phyloP scores from a whole-genome alignment of 2,888 invertebrate species.

The Clivina fossor region DNA sequence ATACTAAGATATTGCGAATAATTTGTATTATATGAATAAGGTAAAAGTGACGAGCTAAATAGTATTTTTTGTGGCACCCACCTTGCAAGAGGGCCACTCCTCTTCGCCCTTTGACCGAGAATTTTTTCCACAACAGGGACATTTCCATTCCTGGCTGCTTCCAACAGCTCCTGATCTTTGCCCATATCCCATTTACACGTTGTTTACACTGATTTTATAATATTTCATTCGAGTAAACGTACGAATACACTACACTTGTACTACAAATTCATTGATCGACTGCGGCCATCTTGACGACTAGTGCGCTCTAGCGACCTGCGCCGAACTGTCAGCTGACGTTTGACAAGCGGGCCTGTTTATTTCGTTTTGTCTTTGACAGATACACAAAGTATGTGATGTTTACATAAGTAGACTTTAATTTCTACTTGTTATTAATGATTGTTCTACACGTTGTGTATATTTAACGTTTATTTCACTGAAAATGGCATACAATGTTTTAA shows the following conservation, averaged over 20 bases:
- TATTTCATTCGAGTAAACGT: conserved; percentile 49
- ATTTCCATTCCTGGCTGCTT: conserved; percentile 93
- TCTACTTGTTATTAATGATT: conserved; percentile 8
- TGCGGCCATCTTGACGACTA: conserved; percentile 69
- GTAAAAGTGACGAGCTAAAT: conserved; percentile 2
- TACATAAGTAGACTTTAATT: conserved; percentile 18
- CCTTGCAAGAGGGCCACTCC: conserved; percentile 93
- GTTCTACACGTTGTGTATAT: too few species aligned
- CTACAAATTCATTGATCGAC: conserved; percentile 75
- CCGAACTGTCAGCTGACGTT: conserved; percentile 38
- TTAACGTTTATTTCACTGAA: conserved; percentile 7
- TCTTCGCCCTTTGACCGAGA: conserved; percentile 82
- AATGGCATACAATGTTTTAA: conserved; percentile 9
- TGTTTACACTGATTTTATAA: conserved; percentile 45
- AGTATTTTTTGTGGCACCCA: conserved; percentile 57
- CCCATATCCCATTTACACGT: conserved; percentile 71
- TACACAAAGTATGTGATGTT: conserved; percentile 23
- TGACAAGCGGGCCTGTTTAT: conserved; percentile 15
- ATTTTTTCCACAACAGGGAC: conserved; percentile 87
- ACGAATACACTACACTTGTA: conserved; percentile 59
- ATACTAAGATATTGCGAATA: too few species aligned
- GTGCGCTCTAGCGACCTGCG: conserved; percentile 56
- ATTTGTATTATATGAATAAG: too few species aligned
- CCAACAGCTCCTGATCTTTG: conserved; percentile 94
- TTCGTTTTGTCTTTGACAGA: neutral